Base-by-base conservation (phyloP, 2,113 vertebrate species). In the Desmodus rotundus region DNA sequence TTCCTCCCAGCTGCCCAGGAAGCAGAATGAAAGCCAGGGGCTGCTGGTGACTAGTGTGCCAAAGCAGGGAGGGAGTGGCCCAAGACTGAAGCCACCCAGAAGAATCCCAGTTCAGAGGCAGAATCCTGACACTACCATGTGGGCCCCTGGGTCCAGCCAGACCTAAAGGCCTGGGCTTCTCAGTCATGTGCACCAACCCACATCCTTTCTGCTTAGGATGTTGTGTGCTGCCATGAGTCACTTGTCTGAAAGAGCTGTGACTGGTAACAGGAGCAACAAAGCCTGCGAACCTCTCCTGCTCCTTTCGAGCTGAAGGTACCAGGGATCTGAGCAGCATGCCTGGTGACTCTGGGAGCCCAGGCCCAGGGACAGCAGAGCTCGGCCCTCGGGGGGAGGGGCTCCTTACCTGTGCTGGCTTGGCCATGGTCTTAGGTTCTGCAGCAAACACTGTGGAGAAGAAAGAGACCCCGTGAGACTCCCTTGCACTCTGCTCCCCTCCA, bases 361-460 rank as follows among this genome's bases (percentile, higher is more conserved):
- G 15, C 50, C 70, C 26, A 1, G 7, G 28, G 43, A 67, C 52
- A 70, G 61, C 14, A 26, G 47, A 52, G 28, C 38, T 58, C 11
- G 19, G 13, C 10, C 36, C 45, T 54, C 26, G 14, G 72, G 65
- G 11, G 15, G 45, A 84, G 11, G 47, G 16, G 3, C 19, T 36
- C 50, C 97, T 97, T 93, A 97, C 97, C 96, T 97, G 97, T 50
- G 54, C 89, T 91, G n/a, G 91, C 41, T 92, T 97, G 91, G 97
- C 96, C 97, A 97, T 97, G 90, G 81, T 92, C 58, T 95, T 58
- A 4, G 76, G 89, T 89, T 92, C 56, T 50, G 52, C 56, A 72
- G 87, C 70, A 94, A 61, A 67, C 80, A 50, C 97, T 97, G 96
- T 86, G 85, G 88, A 83, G 65, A 84, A 78, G 84, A 94, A 63